Evolutionary conservation across 2,888 invertebrate genomes (phyloP), one percentile per base, ranked within the genome.

Genomic region (Leucania comma): DNA sequence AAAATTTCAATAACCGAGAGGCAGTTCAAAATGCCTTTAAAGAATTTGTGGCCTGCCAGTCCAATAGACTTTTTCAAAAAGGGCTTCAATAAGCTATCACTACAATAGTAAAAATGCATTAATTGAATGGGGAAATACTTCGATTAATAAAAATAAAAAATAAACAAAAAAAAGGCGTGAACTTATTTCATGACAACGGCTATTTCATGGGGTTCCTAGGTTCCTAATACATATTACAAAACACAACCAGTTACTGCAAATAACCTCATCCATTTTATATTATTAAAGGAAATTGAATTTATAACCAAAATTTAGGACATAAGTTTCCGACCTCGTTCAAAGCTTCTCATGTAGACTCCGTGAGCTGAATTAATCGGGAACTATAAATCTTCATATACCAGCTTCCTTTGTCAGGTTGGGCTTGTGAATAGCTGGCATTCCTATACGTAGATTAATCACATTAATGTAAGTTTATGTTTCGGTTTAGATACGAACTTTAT

Each of bases 291-390:
- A 70, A 70, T 53, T 60, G 22, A 32, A 69, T 60, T 63, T 63
- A 57, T 46, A 29, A 46, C 51, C 24, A 60, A 60, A 63, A 56
- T 54, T 63, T 9, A n/a, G 24, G 35, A 17, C 29, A 22, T 29
- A 29, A 50, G n/a, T 20, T 42, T 54, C 35, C 35, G 50, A 54
- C 62, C 69, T 62, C 50, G 17, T 62, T 62, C 42, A 54, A 62
- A 50, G 24, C 26, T 53, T 9, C 32, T 50, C 48, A n/a, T 65
- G 57, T 54, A 65, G 42, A 46, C 65, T 65, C 10, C 58, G 65
- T 62, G 65, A 71, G 53, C 26, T 54, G 61, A 76, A 76, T 76
- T 71, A 62, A 76, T 71, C 22, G 26, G 0, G 42, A 35, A 71
- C 61, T 17, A 62, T 62, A 69, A 68, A 68, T 75, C 51, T 74